A percentile compares a stretch with the other conserved stretches of the same genome.
Conservation (phyloP, 2,888 invertebrate species). For the Mechanitis mazaeus region DNA sequence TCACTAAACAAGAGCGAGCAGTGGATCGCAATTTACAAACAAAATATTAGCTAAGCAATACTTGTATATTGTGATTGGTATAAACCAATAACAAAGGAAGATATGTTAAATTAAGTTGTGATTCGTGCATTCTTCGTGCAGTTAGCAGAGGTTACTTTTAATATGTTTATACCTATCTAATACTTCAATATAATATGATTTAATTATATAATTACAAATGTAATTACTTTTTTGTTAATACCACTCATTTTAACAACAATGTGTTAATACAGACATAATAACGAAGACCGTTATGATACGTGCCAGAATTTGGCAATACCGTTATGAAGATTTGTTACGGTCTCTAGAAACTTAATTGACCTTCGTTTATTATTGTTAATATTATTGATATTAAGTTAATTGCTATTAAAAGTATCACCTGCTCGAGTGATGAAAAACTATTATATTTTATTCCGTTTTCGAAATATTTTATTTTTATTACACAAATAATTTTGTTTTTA, state of each 20-base stretch:
- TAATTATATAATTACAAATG: no score
- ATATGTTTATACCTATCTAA: no score
- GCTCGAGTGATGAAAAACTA: background rate
- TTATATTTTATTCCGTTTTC: no score
- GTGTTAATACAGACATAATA: constrained; percentile 27
- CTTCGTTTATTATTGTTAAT: constrained; percentile 16
- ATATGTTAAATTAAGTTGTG: background rate
- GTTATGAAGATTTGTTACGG: constrained; percentile 41
- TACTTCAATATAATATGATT: no score
- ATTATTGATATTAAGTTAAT: background rate
- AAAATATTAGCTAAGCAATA: constrained; percentile 20
- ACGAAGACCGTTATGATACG: constrained; percentile 63
- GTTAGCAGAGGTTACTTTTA: no score
- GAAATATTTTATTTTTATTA: no score
- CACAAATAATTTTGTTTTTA: no score
- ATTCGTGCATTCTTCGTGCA: background rate
- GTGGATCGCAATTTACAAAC: constrained; percentile 21
- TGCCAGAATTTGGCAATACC: constrained; percentile 55
- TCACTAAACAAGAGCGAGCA: constrained; percentile 25
- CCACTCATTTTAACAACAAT: no score
- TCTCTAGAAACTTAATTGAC: constrained; percentile 25
- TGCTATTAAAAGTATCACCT: background rate
- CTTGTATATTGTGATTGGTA: constrained; percentile 15
- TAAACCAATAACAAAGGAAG: background rate
- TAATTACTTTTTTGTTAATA: no score